These are phyloP conservation scores for Galerucella calmariensis DNA, from an alignment of 2,888 invertebrate species.

Conservation along the genomic window DNA sequence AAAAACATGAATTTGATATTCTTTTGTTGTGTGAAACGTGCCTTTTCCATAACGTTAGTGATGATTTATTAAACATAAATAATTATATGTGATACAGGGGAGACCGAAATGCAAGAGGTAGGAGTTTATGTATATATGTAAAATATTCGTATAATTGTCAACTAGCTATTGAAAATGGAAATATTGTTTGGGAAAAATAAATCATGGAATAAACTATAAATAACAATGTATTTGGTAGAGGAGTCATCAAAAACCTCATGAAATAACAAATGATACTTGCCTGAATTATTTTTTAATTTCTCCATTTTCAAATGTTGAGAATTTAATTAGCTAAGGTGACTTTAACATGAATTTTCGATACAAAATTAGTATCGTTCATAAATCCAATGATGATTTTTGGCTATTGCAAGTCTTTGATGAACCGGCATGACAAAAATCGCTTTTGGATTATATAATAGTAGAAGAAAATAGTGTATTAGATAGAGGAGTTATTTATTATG, in stretches of 20 bases:
- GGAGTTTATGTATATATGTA: not conserved
- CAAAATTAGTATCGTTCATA: too few relatives aligned
- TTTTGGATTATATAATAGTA: too few relatives aligned
- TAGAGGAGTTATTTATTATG: not conserved
- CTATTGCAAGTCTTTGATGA: too few relatives aligned
- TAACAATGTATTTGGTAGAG: not conserved
- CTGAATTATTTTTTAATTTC: too few relatives aligned
- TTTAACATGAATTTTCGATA: too few relatives aligned
- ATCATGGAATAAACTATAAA: constrained; percentile 1
- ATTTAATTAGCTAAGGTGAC: too few relatives aligned
- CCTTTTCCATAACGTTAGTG: not conserved
- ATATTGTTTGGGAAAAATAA: not conserved
- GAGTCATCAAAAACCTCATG: not conserved
- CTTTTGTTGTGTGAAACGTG: constrained; percentile 1
- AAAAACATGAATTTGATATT: constrained; percentile 5
- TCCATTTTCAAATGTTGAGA: too few relatives aligned
- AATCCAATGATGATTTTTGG: too few relatives aligned
- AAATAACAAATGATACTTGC: too few relatives aligned
- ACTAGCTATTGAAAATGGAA: not conserved
- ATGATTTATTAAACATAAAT: constrained; percentile 9
- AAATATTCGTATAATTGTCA: not conserved
- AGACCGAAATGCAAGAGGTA: constrained; percentile 9
- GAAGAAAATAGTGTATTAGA: too few relatives aligned
- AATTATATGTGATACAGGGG: constrained; percentile 9
- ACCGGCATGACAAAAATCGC: too few relatives aligned